A percentile compares a stretch with the other conserved stretches of the same genome.
Conservation (phyloP, 2,113 vertebrate species). For the Lagopus muta region DNA sequence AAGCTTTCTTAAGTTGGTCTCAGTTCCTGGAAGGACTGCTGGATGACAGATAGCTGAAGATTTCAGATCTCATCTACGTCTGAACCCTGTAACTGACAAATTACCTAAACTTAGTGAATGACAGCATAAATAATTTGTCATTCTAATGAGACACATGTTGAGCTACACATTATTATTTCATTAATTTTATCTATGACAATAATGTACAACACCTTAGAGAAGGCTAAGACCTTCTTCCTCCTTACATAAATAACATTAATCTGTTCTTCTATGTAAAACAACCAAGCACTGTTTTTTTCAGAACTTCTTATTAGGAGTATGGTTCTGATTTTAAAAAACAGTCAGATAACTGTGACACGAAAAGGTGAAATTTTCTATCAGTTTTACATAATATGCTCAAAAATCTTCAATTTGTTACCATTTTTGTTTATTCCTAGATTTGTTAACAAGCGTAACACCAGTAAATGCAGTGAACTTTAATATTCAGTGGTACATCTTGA, state of each 20-base stretch:
- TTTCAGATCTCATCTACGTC: background rate
- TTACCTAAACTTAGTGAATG: conserved; percentile 6
- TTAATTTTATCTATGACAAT: background rate
- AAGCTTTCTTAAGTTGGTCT: background rate
- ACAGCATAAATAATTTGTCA: conserved; percentile 23
- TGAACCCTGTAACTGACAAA: background rate
- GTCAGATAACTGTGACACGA: background rate
- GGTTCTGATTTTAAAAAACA: background rate
- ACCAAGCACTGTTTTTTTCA: background rate
- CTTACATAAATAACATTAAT: background rate
- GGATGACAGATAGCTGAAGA: background rate
- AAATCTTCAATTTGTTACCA: background rate
- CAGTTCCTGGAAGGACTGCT: background rate
- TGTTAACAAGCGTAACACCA: background rate
- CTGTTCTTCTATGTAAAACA: background rate
- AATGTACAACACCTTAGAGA: background rate
- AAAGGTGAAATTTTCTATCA: background rate
- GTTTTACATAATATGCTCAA: background rate
- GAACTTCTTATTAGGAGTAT: background rate
- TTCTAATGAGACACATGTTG: background rate
- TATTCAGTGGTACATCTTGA: background rate
- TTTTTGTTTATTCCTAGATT: background rate
- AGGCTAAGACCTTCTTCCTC: background rate
- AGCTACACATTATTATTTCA: background rate
- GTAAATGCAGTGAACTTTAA: background rate